Evolutionary conservation across 2,888 invertebrate species (phyloP).

Genomic region (Leptopilina drosophilae): DNA sequence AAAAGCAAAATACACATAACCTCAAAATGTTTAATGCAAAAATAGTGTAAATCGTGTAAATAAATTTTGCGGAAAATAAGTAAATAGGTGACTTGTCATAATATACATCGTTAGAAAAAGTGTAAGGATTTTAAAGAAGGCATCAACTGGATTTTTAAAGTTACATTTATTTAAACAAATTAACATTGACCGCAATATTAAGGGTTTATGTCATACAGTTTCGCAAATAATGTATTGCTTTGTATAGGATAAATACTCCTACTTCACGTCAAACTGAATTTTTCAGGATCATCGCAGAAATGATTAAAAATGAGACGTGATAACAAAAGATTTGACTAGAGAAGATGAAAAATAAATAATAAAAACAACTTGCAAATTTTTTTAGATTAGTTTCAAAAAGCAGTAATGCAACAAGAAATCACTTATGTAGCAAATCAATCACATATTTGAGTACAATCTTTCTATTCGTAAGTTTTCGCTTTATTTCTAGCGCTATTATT

Average conservation of each 20-base stretch:
- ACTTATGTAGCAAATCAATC: conserved; percentile 67
- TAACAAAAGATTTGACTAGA: conserved; percentile 53
- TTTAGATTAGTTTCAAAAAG: conserved; percentile 43
- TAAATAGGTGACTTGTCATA: too few relatives aligned
- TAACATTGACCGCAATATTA: conserved; percentile 77
- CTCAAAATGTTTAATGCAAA: too few relatives aligned
- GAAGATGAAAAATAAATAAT: conserved; percentile 37
- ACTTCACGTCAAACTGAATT: conserved; percentile 63
- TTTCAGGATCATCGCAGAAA: conserved; percentile 18
- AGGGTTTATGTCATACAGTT: conserved; percentile 75
- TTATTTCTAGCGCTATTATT: conserved; percentile 55
- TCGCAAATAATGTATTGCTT: conserved; percentile 74
- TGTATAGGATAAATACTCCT: conserved; percentile 72
- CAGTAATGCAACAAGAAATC: conserved; percentile 55
- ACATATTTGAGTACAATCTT: conserved; percentile 65
- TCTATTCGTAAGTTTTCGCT: conserved; percentile 58
- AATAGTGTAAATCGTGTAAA: too few relatives aligned
- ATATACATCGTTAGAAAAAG: too few relatives aligned
- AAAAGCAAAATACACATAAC: too few relatives aligned
- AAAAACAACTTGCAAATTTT: conserved; percentile 39
- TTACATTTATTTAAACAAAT: conserved; percentile 78
- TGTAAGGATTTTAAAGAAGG: too few relatives aligned
- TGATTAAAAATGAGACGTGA: conserved; percentile 18
- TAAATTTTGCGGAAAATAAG: too few relatives aligned
- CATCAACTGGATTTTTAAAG: conserved; percentile 71